Base-by-base conservation (phyloP, 92 coral and sea anemone species). In the Montipora capitata region DNA sequence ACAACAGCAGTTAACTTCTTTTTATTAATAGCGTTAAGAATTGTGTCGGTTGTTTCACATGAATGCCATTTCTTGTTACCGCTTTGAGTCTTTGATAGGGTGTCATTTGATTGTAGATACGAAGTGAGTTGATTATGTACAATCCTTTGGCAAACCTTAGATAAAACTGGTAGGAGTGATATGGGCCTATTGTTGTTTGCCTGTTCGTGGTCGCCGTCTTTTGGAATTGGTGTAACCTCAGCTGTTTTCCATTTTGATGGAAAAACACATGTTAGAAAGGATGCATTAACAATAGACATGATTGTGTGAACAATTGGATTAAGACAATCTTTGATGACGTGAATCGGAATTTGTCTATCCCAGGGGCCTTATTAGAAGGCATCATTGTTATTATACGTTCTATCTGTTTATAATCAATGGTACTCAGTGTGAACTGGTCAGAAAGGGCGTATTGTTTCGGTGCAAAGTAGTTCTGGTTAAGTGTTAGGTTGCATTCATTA, bases 61-160 rank as follows among this genome's bases (percentile, higher is more conserved):
- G n/a, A 90, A 40, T 90, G 93, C 93, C 86, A 84, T 84, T 63
- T 73, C 84, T 90, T 90, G 68, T 89, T 89, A 15, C 87, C 90
- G 77, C 93, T 82, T 76, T 89, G 88, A 42, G n/a, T 75, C 40
- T 12, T 77, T 76, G 92, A 18, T 48, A 82, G 87, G 40, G 80
- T 83, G 54, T 88, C 86, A 44, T 73, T 81, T 74, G 64, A 45
- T 11, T 38, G 64, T 38, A 70, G 69, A 64, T 87, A 87, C 44
- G 91, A 80, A 16, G 78, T 70, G 35, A 81, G 64, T 58, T 88
- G 87, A 56, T 88, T 88, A 14, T 61, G 87, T 10, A 48, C 85
- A 8, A 62, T 79, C 72, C 88, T 67, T 89, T 83, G 85, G 74
- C 85, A 89, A 18, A 89, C 79, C 61, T 90, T 85, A 8, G 90